Evolutionary conservation across 2,797 vertebrate genomes (phyloP).

Genomic region (Mormyrops attenuatus): DNA sequence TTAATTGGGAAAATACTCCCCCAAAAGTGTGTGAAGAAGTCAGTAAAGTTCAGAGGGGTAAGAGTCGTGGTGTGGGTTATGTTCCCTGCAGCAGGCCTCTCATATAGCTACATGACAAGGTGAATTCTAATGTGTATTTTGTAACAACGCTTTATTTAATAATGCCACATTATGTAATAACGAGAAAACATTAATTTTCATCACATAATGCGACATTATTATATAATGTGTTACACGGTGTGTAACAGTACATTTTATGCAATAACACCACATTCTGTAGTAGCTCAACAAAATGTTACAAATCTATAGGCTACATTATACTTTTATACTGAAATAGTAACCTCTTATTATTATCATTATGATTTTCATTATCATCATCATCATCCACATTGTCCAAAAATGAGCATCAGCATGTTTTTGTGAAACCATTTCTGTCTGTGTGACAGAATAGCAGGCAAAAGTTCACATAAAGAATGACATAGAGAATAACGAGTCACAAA

Average conservation of each 20-base stretch:
- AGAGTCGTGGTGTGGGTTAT: background rate
- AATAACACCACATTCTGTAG: background rate
- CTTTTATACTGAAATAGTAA: background rate
- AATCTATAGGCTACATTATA: background rate
- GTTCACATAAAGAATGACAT: background rate
- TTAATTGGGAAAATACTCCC: background rate
- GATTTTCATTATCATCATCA: background rate
- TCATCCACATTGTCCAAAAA: background rate
- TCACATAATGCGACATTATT: background rate
- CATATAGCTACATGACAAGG: background rate
- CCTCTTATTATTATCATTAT: background rate
- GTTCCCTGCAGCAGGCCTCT: background rate
- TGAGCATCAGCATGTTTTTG: background rate
- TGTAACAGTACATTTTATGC: background rate
- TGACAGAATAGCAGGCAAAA: background rate
- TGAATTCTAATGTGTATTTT: background rate
- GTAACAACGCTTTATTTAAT: background rate
- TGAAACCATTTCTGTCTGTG: background rate
- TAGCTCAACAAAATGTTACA: background rate
- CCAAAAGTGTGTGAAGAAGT: background rate
- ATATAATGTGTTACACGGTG: background rate
- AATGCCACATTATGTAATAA: background rate
- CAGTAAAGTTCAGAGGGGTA: background rate
- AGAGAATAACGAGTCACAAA: background rate
- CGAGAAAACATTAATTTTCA: background rate